phyloP scores from a whole-genome alignment of 2,888 invertebrate genomes.

The Polyploca ridens region DNA sequence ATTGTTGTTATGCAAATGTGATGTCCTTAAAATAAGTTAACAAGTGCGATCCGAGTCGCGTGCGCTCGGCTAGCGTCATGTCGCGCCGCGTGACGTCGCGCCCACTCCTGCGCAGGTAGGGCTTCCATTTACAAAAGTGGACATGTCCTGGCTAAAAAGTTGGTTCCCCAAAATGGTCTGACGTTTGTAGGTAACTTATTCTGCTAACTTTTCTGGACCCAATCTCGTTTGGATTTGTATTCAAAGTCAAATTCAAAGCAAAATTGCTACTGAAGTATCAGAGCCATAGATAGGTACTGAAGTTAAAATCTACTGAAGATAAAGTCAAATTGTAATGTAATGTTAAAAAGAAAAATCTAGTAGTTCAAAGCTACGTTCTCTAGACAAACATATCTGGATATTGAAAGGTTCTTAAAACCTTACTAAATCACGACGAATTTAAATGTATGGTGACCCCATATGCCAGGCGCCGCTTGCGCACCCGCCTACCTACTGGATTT shows the following conservation, averaged over 20 bases:
- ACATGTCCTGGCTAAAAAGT: not conserved
- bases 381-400: too few relatives aligned
- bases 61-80: constrained; percentile 41
- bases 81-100: constrained; percentile 62
- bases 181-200: not conserved
- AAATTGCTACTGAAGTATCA: too few relatives aligned
- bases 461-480: constrained; percentile 1
- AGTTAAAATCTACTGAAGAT: too few relatives aligned
- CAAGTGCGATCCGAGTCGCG: constrained; percentile 19
- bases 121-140: constrained; percentile 18
- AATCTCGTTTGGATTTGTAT: too few relatives aligned
- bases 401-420: constrained; percentile 19
- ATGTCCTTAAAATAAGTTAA: constrained; percentile 30
- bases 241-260: too few relatives aligned
- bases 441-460: not conserved
- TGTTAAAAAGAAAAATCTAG: too few relatives aligned
- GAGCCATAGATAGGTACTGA: too few relatives aligned
- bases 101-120: constrained; percentile 57
- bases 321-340: too few relatives aligned
- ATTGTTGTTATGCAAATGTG: constrained; percentile 16
- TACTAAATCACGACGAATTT: constrained; percentile 19
- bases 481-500: not conserved
- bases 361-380: too few relatives aligned
- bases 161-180: not conserved
- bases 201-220: not conserved